Conservation (phyloP, 92 coral and sea anemone species). For the Phymanthus crucifer region DNA sequence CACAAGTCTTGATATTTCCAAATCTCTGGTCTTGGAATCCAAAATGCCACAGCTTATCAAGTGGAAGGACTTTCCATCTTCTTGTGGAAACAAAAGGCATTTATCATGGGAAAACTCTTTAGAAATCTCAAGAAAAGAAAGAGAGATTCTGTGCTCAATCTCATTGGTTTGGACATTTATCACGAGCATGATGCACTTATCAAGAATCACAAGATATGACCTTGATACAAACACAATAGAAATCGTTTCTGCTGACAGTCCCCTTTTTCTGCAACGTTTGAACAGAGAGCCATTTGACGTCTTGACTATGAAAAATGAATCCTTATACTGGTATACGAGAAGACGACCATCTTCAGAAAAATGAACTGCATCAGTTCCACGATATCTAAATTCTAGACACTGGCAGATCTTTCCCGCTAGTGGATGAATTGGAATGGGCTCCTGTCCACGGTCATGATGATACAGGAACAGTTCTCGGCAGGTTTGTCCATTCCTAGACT, state of each 20-base stretch:
- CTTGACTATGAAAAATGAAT: neutral
- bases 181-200: neutral
- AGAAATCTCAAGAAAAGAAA: neutral
- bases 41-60: neutral
- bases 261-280: neutral
- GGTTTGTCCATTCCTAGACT: neutral
- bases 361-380: neutral
- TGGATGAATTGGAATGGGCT: neutral
- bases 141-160: neutral
- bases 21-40: neutral
- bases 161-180: neutral
- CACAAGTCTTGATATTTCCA: neutral
- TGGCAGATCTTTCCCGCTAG: neutral
- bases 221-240: neutral
- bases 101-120: neutral
- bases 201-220: neutral
- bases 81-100: too few species aligned
- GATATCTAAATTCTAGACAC: neutral
- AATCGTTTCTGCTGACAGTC: neutral
- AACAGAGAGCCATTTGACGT: neutral
- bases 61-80: neutral
- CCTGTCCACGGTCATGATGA: neutral
- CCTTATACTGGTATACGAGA: neutral
- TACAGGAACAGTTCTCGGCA: neutral
- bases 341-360: conserved; percentile 31